Conservation (phyloP, 53 echinoderm and acorn worm species). For the Zoroaster sp. region DNA sequence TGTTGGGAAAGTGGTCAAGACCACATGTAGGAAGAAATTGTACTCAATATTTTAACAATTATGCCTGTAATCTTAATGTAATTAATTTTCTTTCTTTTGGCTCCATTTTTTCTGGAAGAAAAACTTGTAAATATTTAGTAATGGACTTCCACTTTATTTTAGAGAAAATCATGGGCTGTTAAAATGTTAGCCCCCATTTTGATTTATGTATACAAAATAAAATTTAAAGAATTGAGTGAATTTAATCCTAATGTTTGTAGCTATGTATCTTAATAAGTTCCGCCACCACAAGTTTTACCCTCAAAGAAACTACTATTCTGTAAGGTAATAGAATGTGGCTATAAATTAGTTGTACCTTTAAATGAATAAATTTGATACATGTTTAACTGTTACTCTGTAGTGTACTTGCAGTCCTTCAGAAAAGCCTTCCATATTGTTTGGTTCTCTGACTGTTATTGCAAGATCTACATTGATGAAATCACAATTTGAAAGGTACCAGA, state of each 20-base stretch:
- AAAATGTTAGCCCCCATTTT: background rate
- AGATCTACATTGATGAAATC: too few species aligned
- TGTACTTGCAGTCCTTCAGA: background rate
- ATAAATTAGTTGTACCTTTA: background rate
- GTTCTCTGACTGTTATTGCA: background rate
- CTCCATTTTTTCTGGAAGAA: background rate
- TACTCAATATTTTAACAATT: too few species aligned
- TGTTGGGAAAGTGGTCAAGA: too few species aligned
- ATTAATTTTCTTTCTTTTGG: too few species aligned
- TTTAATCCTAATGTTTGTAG: background rate
- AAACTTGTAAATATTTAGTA: slow-evolving; percentile 4
- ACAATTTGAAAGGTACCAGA: too few species aligned
- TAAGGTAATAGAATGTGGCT: background rate
- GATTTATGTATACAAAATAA: background rate
- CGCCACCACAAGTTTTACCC: background rate
- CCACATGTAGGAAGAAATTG: too few species aligned
- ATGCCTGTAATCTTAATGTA: too few species aligned
- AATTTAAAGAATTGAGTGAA: background rate
- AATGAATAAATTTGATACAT: slow-evolving; percentile 37
- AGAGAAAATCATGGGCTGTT: background rate
- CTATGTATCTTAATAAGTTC: background rate
- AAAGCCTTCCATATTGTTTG: background rate
- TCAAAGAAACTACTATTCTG: background rate
- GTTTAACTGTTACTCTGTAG: background rate
- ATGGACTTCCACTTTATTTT: background rate